These are phyloP conservation scores for Drosophila kokeensis DNA, from an alignment of 2,888 invertebrate species.

Conservation along the genomic window DNA sequence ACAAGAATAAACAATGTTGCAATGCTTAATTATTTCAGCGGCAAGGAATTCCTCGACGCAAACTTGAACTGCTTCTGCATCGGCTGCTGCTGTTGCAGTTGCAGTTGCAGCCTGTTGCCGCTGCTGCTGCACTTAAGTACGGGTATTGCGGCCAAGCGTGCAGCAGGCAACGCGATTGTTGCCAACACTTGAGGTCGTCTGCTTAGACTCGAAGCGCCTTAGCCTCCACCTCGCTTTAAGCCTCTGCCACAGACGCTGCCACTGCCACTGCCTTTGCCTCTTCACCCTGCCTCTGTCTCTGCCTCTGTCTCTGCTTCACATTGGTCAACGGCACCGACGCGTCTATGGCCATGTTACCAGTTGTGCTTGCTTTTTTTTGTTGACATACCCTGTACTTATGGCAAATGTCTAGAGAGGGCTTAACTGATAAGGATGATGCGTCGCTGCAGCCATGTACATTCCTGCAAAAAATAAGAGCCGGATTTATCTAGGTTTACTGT, in stretches of 20 bases:
- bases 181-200: slow-evolving; percentile 78
- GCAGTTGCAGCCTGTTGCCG: slow-evolving; percentile 41
- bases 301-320: slow-evolving; percentile 42
- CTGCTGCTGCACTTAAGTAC: slow-evolving; percentile 52
- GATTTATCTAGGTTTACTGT: neutral
- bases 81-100: slow-evolving; percentile 34
- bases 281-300: neutral
- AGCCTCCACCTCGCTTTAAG: slow-evolving; percentile 17
- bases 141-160: slow-evolving; percentile 67
- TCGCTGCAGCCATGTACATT: neutral
- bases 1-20: slow-evolving; percentile 79
- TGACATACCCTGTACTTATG: neutral
- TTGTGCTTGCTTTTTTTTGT: slow-evolving; percentile 42
- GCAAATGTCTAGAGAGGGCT: neutral
- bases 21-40: slow-evolving; percentile 81
- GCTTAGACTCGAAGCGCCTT: slow-evolving; percentile 37
- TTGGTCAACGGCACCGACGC: slow-evolving; percentile 78
- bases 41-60: slow-evolving; percentile 78
- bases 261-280: neutral
- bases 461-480: neutral
- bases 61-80: slow-evolving; percentile 73
- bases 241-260: slow-evolving; percentile 3
- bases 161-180: slow-evolving; percentile 68
- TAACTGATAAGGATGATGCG: neutral
- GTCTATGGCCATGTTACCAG: slow-evolving; percentile 70